phyloP scores from a whole-genome alignment of 2,888 invertebrate species.

The Tetropium fuscum region DNA sequence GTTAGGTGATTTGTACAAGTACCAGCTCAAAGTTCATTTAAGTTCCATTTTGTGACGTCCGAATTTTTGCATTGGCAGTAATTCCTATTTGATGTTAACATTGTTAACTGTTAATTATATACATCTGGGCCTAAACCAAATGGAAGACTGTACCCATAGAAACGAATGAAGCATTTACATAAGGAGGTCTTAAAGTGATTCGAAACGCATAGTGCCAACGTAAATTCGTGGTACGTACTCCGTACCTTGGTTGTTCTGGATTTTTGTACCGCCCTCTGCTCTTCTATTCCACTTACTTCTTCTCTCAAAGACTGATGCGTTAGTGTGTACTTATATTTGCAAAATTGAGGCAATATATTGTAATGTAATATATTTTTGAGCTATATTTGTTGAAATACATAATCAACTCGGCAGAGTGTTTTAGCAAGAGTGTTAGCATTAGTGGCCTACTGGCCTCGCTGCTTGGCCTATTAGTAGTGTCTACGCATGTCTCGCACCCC shows the following conservation, averaged over 20 bases:
- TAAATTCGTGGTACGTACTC: background rate
- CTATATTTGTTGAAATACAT: constrained; percentile 62
- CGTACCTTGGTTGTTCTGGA: constrained; percentile 8
- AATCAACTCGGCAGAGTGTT: constrained; percentile 46
- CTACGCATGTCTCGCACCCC: constrained; percentile 51
- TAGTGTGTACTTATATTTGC: constrained; percentile 58
- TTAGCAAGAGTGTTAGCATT: constrained; percentile 34
- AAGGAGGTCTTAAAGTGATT: too few species aligned
- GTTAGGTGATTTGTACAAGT: too few species aligned
- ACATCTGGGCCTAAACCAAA: too few species aligned
- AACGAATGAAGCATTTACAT: too few species aligned
- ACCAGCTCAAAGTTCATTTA: too few species aligned
- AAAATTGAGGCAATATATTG: constrained; percentile 64
- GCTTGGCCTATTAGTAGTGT: constrained; percentile 54
- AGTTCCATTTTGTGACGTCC: too few species aligned
- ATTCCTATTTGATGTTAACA: too few species aligned
- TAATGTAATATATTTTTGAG: constrained; percentile 64
- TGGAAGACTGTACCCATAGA: too few species aligned
- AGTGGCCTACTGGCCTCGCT: constrained; percentile 49
- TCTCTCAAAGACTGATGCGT: constrained; percentile 65
- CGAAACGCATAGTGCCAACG: constrained; percentile 15
- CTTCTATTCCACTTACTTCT: constrained; percentile 47
- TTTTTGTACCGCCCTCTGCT: constrained; percentile 18
- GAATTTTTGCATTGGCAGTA: too few species aligned
- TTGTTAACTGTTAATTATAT: too few species aligned